Conservation (phyloP, 2,888 invertebrate genomes). For the Hesperia comma region DNA sequence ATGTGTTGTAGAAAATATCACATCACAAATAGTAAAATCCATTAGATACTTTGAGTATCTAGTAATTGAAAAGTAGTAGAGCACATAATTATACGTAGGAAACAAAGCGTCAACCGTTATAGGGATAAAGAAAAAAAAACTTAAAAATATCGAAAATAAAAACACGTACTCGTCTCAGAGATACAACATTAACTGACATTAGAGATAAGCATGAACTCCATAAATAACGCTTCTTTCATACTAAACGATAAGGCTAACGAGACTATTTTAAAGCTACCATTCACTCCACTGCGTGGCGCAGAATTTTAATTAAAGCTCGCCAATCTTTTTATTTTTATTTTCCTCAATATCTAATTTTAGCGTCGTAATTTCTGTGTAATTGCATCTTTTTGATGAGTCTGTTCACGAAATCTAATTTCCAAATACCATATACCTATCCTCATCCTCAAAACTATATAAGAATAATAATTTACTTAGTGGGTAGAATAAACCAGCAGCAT, state of each 20-base stretch:
- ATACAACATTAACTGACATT: slow-evolving; percentile 13
- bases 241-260: slow-evolving; percentile 42
- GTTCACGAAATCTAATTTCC: not conserved
- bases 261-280: slow-evolving; percentile 50
- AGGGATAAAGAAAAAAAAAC: too few species aligned
- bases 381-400: not conserved
- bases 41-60: too few species aligned
- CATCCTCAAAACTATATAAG: too few species aligned
- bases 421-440: too few species aligned
- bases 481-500: too few species aligned
- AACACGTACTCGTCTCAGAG: not conserved
- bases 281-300: slow-evolving; percentile 49
- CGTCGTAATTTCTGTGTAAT: not conserved
- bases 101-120: too few species aligned
- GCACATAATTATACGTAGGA: too few species aligned
- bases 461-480: too few species aligned
- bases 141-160: too few species aligned
- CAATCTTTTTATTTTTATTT: slow-evolving; percentile 28
- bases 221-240: slow-evolving; percentile 12
- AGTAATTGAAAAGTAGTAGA: too few species aligned
- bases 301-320: slow-evolving; percentile 60
- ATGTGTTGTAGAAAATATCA: too few species aligned
- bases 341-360: slow-evolving; percentile 20
- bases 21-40: too few species aligned
- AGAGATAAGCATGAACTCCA: slow-evolving; percentile 26